phyloP scores from a whole-genome alignment of 1,140 invertebrate genomes.

The Rhynchophorus ferrugineus region DNA sequence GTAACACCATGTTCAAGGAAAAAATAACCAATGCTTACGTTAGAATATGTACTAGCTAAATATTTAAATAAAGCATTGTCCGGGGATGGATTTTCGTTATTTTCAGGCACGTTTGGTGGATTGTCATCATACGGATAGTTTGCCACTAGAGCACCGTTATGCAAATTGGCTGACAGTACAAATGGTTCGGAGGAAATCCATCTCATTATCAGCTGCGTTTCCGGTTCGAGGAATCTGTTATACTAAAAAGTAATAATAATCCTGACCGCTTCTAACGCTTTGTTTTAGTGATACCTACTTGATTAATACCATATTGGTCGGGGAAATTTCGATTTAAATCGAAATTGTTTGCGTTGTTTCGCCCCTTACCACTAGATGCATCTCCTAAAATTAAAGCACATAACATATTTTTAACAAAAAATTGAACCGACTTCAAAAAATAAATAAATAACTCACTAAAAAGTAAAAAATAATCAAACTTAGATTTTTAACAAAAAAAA shows the following conservation, averaged over 20 bases:
- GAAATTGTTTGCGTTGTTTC: slow-evolving; percentile 72
- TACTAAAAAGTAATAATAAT: slow-evolving; percentile 42
- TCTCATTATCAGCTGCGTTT: slow-evolving; percentile 85
- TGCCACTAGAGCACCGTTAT: slow-evolving; percentile 88
- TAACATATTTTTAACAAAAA: no score
- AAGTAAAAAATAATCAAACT: no score
- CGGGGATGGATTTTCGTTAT: slow-evolving; percentile 53
- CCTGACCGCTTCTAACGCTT: neutral
- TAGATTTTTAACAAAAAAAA: no score
- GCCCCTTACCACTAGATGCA: slow-evolving; percentile 55
- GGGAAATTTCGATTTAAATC: slow-evolving; percentile 98
- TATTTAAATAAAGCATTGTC: slow-evolving; percentile 81
- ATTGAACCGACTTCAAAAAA: no score
- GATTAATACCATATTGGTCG: slow-evolving; percentile 67
- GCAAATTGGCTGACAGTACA: slow-evolving; percentile 93
- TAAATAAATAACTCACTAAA: no score
- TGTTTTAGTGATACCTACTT: slow-evolving; percentile 42
- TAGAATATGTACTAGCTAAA: slow-evolving; percentile 74
- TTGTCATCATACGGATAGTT: slow-evolving; percentile 91
- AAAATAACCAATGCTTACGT: slow-evolving; percentile 47
- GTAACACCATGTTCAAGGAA: neutral
- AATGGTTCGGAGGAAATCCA: slow-evolving; percentile 85
- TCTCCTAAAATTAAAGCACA: slow-evolving; percentile 56
- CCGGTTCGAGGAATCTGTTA: slow-evolving; percentile 64
- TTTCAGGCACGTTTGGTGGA: slow-evolving; percentile 23